Conservation (phyloP, 1,140 invertebrate species). For the Temnothorax nylanderi region DNA sequence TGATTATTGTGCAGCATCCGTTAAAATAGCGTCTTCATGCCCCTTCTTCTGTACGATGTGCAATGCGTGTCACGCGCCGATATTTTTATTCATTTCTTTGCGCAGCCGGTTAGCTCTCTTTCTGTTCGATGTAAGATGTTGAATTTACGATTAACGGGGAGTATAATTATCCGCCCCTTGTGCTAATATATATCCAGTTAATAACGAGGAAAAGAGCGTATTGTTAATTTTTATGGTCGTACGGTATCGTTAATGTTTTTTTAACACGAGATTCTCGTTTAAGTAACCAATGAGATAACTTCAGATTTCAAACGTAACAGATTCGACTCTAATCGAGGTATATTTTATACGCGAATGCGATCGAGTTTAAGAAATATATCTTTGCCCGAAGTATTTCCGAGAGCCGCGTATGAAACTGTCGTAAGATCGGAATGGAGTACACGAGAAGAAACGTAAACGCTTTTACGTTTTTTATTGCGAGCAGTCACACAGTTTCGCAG, state of each 20-base stretch:
- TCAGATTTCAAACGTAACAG: neutral
- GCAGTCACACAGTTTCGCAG: neutral
- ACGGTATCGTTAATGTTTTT: neutral
- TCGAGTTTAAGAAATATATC: neutral
- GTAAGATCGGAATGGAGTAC: neutral
- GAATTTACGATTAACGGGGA: neutral
- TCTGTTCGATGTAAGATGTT: neutral
- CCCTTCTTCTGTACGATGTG: slow-evolving; percentile 16
- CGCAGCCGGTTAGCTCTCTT: slow-evolving; percentile 24
- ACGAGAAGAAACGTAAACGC: neutral
- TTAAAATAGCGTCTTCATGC: slow-evolving; percentile 30
- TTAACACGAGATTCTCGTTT: neutral
- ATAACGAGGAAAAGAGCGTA: neutral
- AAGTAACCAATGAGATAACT: neutral
- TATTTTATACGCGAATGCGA: neutral
- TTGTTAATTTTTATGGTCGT: neutral
- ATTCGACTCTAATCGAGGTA: neutral
- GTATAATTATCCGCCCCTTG: neutral
- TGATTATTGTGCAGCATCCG: slow-evolving; percentile 56
- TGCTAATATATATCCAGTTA: neutral
- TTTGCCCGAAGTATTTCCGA: neutral
- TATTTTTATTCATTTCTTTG: slow-evolving; percentile 43
- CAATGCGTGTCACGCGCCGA: slow-evolving; percentile 3
- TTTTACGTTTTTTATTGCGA: slow-evolving; percentile 30
- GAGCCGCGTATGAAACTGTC: neutral